Base-by-base conservation (phyloP, 2,797 vertebrate genomes). In the Tadarida brasiliensis region DNA sequence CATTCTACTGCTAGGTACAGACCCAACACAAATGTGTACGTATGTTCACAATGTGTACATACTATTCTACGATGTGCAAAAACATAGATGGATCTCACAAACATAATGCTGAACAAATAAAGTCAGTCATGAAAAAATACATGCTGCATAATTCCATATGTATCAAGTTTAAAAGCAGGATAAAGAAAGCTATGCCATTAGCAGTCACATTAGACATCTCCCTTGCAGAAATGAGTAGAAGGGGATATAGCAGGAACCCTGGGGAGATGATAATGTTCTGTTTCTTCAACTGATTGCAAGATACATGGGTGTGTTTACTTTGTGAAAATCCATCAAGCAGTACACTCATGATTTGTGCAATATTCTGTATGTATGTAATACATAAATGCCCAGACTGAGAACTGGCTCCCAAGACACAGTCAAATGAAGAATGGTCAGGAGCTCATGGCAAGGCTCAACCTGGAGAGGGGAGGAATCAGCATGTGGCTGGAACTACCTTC, bases 161-260 rank as follows among this genome's bases (percentile, higher is more conserved):
- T n/a, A 44, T 22, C 12, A 56, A 28, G 16, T 49, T 81, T 57
- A 73, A 59, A 80, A 56, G 54, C 35, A 67, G 24, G 30, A 91
- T 28, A 86, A 82, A 65, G 15, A 26, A 78, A 81, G 24, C 39
- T 19, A 35, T 22, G 47, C 14, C 80, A 80, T 63, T 8, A 56
- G n/a, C 71, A 65, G 35, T 77, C 26, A 90, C 30, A 44, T 9
- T 16, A 88, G 30, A 81, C 26, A 17, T 24, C 17, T 67, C 61
- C 76, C 33, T n/a, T 49, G 12, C 4, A 61, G 11, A 11, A 56
- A 12, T 35, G 24, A 90, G 28, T 3, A 19, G 17, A 73, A 63
- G 14, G n/a, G 9, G 30, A 24, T 0, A 5, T 0, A 19, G 59
- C 7, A 17, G n/a, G 61, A 22, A 70, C 22, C n/a, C 14, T 3